A percentile compares a stretch with the other conserved stretches of the same genome.
Conservation (phyloP, 2,113 vertebrate genomes). For the human region GRCh38 chr6:126097501-126098000, state of each 20-base stretch:
- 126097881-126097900: conserved; percentile 58
- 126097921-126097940: conserved; percentile 76
- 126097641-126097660: conserved; percentile 29
- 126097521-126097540: neutral
- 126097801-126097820: conserved; percentile 63
- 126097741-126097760: conserved; percentile 43
- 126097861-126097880: conserved; percentile 62
- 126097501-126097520: neutral
- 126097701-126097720: conserved; percentile 40
- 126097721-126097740: conserved; percentile 33
- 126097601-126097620: neutral
- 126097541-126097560: conserved; percentile 10
- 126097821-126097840: neutral
- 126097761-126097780: conserved; percentile 31
- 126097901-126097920: conserved; percentile 69
- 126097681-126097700: conserved; percentile 55
- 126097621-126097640: neutral
- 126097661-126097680: neutral
- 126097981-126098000: conserved; percentile 73
- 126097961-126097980: conserved; percentile 70
- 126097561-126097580: neutral
- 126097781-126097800: conserved; percentile 40
- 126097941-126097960: conserved; percentile 73
- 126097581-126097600: conserved; percentile 34
- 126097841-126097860: conserved; percentile 49